Evolutionary conservation across 2,113 vertebrate species (phyloP).

Genomic region (Accipiter cooperii): DNA sequence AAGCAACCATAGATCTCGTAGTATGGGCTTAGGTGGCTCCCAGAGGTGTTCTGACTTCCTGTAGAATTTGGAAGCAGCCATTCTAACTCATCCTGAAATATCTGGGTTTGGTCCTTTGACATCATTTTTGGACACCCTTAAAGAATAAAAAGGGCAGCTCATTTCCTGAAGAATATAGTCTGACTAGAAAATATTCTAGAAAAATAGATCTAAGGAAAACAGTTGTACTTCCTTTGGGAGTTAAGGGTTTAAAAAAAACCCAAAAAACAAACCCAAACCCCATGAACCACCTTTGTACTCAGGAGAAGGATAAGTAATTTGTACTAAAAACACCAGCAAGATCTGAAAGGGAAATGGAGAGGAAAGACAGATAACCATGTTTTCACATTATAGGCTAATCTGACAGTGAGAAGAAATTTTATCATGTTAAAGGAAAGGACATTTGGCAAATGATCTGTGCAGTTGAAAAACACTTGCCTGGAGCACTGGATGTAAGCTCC

Average conservation of each 20-base stretch:
- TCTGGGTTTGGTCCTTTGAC: conserved; percentile 45
- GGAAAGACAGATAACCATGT: neutral
- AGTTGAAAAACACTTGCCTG: neutral
- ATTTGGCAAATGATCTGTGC: neutral
- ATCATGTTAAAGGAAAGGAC: neutral
- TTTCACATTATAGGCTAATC: neutral
- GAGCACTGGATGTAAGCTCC: neutral
- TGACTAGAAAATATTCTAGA: neutral
- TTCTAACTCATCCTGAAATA: conserved; percentile 69
- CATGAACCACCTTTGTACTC: neutral
- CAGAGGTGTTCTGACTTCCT: conserved; percentile 51
- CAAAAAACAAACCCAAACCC: neutral
- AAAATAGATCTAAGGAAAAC: neutral
- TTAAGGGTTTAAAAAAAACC: neutral
- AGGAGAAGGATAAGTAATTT: neutral
- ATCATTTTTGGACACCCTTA: conserved; percentile 60
- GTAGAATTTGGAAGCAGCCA: conserved; percentile 58
- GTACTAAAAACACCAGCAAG: neutral
- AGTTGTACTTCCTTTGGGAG: neutral
- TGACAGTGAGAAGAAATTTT: neutral
- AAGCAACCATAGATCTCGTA: conserved; percentile 64
- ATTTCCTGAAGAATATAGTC: conserved; percentile 12
- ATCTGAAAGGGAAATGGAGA: neutral
- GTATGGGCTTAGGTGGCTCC: conserved; percentile 48
- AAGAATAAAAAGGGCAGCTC: conserved; percentile 63